Conservation (phyloP, 2,888 invertebrate species). For the Craniophora ligustri region DNA sequence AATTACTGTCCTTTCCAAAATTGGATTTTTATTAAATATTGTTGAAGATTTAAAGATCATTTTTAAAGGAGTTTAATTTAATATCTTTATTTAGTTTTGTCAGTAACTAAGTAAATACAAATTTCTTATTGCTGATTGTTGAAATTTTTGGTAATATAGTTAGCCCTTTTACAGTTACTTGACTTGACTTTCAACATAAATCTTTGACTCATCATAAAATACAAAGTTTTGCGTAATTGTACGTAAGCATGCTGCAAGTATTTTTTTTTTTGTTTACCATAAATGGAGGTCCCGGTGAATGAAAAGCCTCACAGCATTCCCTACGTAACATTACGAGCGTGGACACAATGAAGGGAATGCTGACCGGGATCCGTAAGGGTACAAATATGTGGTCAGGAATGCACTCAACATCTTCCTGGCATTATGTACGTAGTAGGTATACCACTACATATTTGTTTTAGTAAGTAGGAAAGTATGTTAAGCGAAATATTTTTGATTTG, state of each 20-base stretch:
- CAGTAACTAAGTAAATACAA: too few relatives aligned
- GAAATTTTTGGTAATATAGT: neutral
- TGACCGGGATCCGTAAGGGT: slow-evolving; percentile 62
- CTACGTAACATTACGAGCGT: slow-evolving; percentile 62
- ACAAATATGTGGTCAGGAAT: slow-evolving; percentile 79
- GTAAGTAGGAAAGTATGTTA: slow-evolving; percentile 4
- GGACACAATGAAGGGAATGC: slow-evolving; percentile 73
- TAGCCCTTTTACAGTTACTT: too few relatives aligned
- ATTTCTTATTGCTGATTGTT: too few relatives aligned
- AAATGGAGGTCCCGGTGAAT: slow-evolving; percentile 69
- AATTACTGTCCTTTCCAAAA: slow-evolving; percentile 28
- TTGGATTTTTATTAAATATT: slow-evolving; percentile 6
- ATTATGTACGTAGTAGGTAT: slow-evolving; percentile 12
- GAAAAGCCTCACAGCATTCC: slow-evolving; percentile 72
- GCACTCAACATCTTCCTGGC: slow-evolving; percentile 66
- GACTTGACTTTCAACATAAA: too few relatives aligned
- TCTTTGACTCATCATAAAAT: slow-evolving; percentile 5
- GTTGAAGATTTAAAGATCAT: too few relatives aligned
- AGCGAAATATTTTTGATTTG: slow-evolving; percentile 3
- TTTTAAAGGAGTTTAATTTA: slow-evolving; percentile 1
- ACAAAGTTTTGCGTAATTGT: slow-evolving; percentile 1
- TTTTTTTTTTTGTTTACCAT: slow-evolving; percentile 49
- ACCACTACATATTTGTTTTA: slow-evolving; percentile 18
- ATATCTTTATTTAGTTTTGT: neutral
- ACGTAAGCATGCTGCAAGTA: neutral